Base-by-base conservation (phyloP, 2,797 vertebrate genomes). In the Chaetodon trifasciatus region DNA sequence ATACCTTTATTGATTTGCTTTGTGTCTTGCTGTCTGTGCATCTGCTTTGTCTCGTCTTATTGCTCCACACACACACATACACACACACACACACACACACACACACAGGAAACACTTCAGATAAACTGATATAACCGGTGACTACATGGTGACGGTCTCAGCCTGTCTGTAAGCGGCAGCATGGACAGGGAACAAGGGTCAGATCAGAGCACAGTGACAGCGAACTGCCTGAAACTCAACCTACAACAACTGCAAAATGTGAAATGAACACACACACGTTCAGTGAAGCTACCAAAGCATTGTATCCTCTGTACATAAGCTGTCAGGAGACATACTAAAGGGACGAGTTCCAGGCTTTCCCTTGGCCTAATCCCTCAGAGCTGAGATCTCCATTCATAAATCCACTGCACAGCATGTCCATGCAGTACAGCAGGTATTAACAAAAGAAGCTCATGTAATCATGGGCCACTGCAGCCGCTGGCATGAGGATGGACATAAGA, bases 341-440 rank as follows among this genome's bases (percentile, higher is more conserved):
- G n/a, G 57, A 32, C 42, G 53, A 70, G 66, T 52, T 24, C 17
- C 55, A 79, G 35, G 71, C 67, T 80, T 74, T 63, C 4, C 16
- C 13, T 12, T 1, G 28, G 49, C 42, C 56, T 87, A 80, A 91
- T 86, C 88, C 84, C 24, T 58, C 55, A n/a, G 37, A 66, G 72
- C 52, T 64, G 39, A 58, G 65, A 62, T 60, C 67, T 78, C 44
- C 90, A 89, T 88, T 91, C 88, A 91, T 79, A 88, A 87, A 90
- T 81, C 84, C 88, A 85, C 61, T 3, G 17, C 78, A 57, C 63
- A 63, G 71, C 70, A 53, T 47, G 68, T 5, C 39, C 72, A 53
- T 40, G 64, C 62, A 79, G 46, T 6, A 64, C 65, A 86, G 82
- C 65, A 86, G 83, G 74, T 69, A 79, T 90, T 86, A 87, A 80